Evolutionary conservation across 2,888 invertebrate genomes (phyloP).

Genomic region (Quadroppia sp.): DNA sequence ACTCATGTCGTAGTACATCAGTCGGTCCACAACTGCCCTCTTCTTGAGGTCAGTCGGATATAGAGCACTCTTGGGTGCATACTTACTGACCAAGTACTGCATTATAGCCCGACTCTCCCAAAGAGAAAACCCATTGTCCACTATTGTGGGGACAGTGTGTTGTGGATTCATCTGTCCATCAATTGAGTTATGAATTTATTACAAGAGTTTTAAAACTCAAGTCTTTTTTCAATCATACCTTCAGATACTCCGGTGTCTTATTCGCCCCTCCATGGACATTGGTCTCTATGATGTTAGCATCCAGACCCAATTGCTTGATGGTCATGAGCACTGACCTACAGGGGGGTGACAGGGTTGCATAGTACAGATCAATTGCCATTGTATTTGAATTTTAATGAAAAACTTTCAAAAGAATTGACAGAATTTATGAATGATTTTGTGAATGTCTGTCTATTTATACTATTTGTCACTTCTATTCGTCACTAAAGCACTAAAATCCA

Average conservation of each 20-base stretch:
- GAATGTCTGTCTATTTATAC: too few species aligned
- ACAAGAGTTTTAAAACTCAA: not conserved
- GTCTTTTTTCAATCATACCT: constrained; percentile 24
- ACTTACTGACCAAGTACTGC: constrained; percentile 71
- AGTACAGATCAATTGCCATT: constrained; percentile 38
- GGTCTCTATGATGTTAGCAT: not conserved
- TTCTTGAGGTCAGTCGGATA: constrained; percentile 68
- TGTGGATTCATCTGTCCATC: constrained; percentile 56
- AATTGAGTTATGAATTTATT: not conserved
- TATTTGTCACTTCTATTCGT: too few species aligned
- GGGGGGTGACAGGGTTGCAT: constrained; percentile 36
- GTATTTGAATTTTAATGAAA: too few species aligned
- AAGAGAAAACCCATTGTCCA: constrained; percentile 70
- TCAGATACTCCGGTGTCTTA: not conserved
- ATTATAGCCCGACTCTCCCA: constrained; percentile 72
- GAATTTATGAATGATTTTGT: too few species aligned
- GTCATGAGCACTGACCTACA: constrained; percentile 20
- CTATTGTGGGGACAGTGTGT: constrained; percentile 75
- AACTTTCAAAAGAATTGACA: too few species aligned
- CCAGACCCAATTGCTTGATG: constrained; percentile 16
- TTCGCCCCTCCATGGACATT: constrained; percentile 1
- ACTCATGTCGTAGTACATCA: constrained; percentile 41
- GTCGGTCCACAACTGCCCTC: constrained; percentile 70
- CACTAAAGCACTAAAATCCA: too few species aligned
- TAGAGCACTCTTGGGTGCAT: constrained; percentile 66